Base-by-base conservation (phyloP, 2,888 invertebrate species). In the Troides oblongomaculatus region DNA sequence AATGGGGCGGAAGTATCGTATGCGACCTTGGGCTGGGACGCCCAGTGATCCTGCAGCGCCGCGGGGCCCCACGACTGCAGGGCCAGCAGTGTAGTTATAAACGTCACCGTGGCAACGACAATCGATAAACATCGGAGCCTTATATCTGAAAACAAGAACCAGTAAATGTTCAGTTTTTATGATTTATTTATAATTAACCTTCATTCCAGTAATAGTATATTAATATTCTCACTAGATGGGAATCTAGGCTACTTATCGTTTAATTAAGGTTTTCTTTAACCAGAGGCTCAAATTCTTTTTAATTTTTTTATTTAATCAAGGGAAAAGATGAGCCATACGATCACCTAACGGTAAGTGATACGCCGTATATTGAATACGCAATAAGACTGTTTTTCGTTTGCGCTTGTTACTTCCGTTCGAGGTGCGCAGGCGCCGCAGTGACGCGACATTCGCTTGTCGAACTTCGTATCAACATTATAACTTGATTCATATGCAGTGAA, bases 1-100 rank as follows among this genome's bases (percentile, higher is more conserved):
- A 99, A 99, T 75, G 99, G 97, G 10, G 97, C 97, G 0, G 98
- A 98, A 76, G 97, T 98, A 78, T 96, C 95, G 86, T 98, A 98
- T 83, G 96, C 96, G 57, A 97, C 96, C 30, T 96, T 95, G 25
- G 98, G 93, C 71, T 97, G 96, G 14, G 98, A 96, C 0, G 98
- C 97, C 93, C 99, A 99, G 89, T 98, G 98, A 87, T 99, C 98
- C 87, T 99, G 97, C 68, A 99, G 89, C 14, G 97, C 96, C 18
- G 96, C 97, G 64, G 97, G 95, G 6, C 99, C 98, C 92, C 98
- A 99, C 71, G 97, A 94, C 75, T 96, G 94, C 3, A 95, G 94
- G 2, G 97, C 97, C 62, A 98, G 95, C 7, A 95, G 90, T 25
- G 96, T 93, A 71, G 95, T 95, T 65, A 97, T 95, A 36, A 94